Evolutionary conservation across 2,797 vertebrate species (phyloP), one percentile per base, ranked within the genome.

Genomic region (Tokudaia tokunoshimensis): DNA sequence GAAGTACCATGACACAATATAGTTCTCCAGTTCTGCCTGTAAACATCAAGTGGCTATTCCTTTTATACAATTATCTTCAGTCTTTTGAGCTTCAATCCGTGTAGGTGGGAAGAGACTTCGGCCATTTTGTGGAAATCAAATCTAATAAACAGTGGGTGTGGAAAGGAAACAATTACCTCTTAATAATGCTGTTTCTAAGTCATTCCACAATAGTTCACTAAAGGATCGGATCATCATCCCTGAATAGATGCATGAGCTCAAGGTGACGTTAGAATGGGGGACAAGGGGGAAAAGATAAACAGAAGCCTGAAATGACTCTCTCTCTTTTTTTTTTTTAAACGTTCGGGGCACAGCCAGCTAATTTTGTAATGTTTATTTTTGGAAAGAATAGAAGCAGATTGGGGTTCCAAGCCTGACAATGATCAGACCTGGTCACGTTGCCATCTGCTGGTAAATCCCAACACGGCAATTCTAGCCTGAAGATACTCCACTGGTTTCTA

Each of bases 361-460:
- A 98, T 98, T 98, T 93, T 98, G 97, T 97, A 97, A 96, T 97
- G 95, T 98, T 98, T 97, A 97, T 91, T 91, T 75, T 59, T 24
- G 95, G 75, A 94, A 82, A 96, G 96, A 97, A 95, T 95, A 91
- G 92, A 59, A 83, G 59, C 52, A 52, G 1, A 65, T 96, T 96
- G 94, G 78, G 76, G 92, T 97, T 75, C 90, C 91, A 80, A 95
- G 20, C 67, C 96, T 52, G 52, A 52, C 52, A 85, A n/a, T 57
- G 93, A 97, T 97, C 93, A 24, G 44, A 78, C 47, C 97, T 96
- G 96, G 97, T 97, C 95, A 98, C 96, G 97, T 96, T 97, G 98
- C 98, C 98, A 98, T 96, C 98, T 98, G 92, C 98, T 98, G 98
- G 98, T 89, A 75, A 47, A 82, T 41, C 63, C 90, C 59, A 44